These are phyloP conservation scores for Acanthosepion esculentum DNA, from an alignment of 2,888 invertebrate genomes.

Conservation along the genomic window DNA sequence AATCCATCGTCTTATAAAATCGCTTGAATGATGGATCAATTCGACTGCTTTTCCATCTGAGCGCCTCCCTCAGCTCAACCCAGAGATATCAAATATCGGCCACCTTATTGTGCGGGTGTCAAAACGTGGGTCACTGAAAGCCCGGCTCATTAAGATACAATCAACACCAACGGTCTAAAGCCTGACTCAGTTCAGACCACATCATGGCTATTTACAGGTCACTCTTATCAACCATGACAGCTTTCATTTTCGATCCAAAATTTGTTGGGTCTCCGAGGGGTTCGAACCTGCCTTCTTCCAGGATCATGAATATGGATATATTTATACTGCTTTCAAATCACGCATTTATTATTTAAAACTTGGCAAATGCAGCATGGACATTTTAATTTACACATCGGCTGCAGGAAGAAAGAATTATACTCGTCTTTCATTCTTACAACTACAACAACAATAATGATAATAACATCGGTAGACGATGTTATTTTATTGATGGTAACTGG, in stretches of 20 bases:
- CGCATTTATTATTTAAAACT: conserved; percentile 8
- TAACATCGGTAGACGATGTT: no score
- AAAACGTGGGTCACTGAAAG: background rate
- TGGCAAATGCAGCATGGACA: background rate
- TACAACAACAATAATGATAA: no score
- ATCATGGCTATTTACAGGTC: background rate
- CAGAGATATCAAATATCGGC: background rate
- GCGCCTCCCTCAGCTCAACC: background rate
- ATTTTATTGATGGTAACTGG: no score
- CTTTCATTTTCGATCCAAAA: background rate
- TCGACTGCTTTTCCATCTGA: background rate
- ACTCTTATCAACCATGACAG: background rate
- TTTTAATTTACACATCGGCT: background rate
- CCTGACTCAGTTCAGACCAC: conserved; percentile 4
- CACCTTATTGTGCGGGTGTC: background rate
- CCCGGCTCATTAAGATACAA: background rate
- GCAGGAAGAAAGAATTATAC: background rate
- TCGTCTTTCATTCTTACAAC: no score
- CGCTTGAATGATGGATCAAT: no score
- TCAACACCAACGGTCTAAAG: background rate
- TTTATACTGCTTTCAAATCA: background rate
- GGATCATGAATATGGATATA: background rate
- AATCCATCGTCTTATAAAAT: background rate
- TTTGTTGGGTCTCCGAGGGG: background rate
- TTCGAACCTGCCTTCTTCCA: background rate